Conservation (phyloP, 2,797 vertebrate genomes). For the Chelidonichthys spinosus region DNA sequence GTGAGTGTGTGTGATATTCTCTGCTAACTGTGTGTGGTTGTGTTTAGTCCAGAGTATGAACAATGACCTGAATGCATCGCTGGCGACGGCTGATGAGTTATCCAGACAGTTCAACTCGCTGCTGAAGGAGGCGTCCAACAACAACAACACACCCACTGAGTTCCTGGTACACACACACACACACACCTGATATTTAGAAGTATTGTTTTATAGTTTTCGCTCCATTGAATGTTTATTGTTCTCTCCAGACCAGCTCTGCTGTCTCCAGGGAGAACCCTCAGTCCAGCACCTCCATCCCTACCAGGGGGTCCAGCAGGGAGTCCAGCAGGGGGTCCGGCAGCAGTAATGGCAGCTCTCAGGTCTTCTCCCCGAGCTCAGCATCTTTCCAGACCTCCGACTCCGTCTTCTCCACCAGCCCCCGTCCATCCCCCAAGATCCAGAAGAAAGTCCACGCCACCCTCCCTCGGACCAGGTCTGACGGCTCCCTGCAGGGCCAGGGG, state of each 20-base stretch:
- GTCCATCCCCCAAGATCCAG: constrained; percentile 57
- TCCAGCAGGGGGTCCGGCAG: not conserved
- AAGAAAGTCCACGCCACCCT: not conserved
- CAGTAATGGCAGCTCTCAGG: constrained; percentile 38
- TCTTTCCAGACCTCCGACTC: constrained; percentile 42
- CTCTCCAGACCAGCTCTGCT: constrained; percentile 34
- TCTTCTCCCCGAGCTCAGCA: constrained; percentile 50
- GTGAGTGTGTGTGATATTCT: not conserved
- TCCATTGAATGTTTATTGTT: not conserved
- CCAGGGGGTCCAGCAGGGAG: not conserved
- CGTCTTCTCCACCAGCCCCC: constrained; percentile 57
- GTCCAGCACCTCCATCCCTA: constrained; percentile 13
- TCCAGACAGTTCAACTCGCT: constrained; percentile 89
- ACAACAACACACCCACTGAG: not conserved
- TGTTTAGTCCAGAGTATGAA: constrained; percentile 87
- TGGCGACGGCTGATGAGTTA: constrained; percentile 91
- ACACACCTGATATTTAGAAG: not conserved
- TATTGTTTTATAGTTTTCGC: not conserved
- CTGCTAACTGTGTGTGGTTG: constrained; percentile 28
- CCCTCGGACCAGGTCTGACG: constrained; percentile 46
- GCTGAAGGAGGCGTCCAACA: constrained; percentile 76
- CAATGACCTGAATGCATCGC: constrained; percentile 89
- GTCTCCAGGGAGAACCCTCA: constrained; percentile 5
- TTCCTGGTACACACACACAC: constrained; percentile 60
- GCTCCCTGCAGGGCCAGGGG: constrained; percentile 37